These are phyloP conservation scores for Tragopan temminckii DNA, from an alignment of 2,797 vertebrate species.

Conservation along the genomic window DNA sequence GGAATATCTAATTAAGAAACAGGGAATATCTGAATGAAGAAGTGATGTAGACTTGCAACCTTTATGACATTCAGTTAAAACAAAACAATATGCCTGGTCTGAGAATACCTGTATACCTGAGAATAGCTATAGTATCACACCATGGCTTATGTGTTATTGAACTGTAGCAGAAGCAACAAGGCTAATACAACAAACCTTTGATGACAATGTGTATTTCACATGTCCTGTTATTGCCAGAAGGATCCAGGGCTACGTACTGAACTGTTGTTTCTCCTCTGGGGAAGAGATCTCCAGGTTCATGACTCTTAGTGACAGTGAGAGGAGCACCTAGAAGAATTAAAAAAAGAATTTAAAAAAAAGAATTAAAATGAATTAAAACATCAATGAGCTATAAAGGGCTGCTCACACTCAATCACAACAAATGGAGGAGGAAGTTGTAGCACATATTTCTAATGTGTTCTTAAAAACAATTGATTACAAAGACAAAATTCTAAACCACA, in stretches of 20 bases:
- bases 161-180: not conserved
- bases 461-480: not conserved
- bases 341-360: not conserved
- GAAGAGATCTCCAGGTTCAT: slow-evolving; percentile 88
- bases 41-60: not conserved
- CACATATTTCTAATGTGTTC: not conserved
- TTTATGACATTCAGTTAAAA: not conserved
- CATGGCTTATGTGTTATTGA: not conserved
- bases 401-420: not conserved
- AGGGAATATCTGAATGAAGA: not conserved
- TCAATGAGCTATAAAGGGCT: rapidly evolving
- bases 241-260: slow-evolving; percentile 89
- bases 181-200: slow-evolving; percentile 84
- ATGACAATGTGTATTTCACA: slow-evolving; percentile 92
- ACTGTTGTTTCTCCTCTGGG: slow-evolving; percentile 91
- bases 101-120: not conserved
- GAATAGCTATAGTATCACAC: not conserved
- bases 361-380: not conserved
- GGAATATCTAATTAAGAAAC: not conserved
- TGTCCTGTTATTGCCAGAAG: slow-evolving; percentile 92
- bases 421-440: not conserved
- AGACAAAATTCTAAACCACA: not conserved
- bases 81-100: not conserved
- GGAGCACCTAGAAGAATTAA: slow-evolving; percentile 81
- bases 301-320: slow-evolving; percentile 86